Conservation (phyloP, 1,140 invertebrate genomes). For the Pomacea maculata region DNA sequence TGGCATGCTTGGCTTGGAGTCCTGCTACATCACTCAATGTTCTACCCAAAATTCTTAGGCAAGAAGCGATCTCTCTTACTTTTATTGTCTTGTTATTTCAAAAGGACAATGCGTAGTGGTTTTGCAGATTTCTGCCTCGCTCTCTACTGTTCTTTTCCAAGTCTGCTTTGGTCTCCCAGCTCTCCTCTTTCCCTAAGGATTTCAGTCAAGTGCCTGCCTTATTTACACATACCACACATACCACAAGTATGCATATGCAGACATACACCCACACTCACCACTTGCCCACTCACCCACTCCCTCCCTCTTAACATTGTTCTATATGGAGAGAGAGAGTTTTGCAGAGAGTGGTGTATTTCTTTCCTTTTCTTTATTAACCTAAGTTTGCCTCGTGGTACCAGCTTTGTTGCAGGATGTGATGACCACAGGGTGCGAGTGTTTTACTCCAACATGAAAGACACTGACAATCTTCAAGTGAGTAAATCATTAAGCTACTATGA, state of each 20-base stretch:
- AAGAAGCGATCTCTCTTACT: not conserved
- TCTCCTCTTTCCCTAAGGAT: no score
- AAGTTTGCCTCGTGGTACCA: conserved; percentile 25
- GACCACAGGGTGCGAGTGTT: conserved; percentile 47
- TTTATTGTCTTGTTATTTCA: no score
- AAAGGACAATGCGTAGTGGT: no score
- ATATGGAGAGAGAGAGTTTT: not conserved
- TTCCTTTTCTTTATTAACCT: not conserved
- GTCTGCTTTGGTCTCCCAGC: no score
- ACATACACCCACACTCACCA: not conserved
- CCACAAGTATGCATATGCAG: no score
- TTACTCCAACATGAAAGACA: conserved; percentile 39
- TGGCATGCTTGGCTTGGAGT: conserved; percentile 57
- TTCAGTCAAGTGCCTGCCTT: no score
- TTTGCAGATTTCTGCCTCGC: no score
- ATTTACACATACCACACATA: no score
- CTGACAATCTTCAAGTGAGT: conserved; percentile 32
- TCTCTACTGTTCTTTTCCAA: no score
- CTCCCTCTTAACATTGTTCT: not conserved
- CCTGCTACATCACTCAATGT: conserved; percentile 45
- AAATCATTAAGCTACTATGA: no score
- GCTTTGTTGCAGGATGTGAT: conserved; percentile 51
- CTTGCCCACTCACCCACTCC: not conserved
- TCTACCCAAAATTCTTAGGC: conserved; percentile 44
- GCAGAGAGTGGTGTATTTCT: not conserved